phyloP scores from a whole-genome alignment of 2,113 vertebrate genomes.

The Zosterops lateralis region DNA sequence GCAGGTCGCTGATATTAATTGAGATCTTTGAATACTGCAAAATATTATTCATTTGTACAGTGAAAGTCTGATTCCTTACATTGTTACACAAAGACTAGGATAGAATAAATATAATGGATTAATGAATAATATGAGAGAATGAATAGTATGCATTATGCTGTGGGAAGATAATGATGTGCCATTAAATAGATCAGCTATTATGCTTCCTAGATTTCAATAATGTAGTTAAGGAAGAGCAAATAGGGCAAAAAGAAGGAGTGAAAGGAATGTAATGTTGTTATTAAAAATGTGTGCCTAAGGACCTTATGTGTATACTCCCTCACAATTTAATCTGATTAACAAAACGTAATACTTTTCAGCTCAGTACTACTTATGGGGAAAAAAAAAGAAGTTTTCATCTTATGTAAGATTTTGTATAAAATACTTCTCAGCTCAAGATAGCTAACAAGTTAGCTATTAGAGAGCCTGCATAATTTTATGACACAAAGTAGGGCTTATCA shows the following conservation, averaged over 20 bases:
- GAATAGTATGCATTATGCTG: conserved; percentile 30
- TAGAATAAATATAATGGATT: conserved; percentile 45
- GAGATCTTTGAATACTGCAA: not conserved
- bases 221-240: conserved; percentile 18
- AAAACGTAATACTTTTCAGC: conserved; percentile 37
- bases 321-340: conserved; percentile 47
- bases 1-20: conserved; percentile 11
- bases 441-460: conserved; percentile 30
- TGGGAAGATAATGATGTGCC: conserved; percentile 36
- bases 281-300: conserved; percentile 23
- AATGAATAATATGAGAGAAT: conserved; percentile 39
- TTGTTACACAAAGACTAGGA: not conserved
- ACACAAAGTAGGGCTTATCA: conserved; percentile 17
- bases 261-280: conserved; percentile 42
- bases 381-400: not conserved
- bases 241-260: conserved; percentile 18
- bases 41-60: conserved; percentile 8
- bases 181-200: conserved; percentile 48
- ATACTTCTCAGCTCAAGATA: not conserved
- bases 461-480: conserved; percentile 38
- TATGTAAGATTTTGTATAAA: conserved; percentile 1
- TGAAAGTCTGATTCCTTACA: conserved; percentile 34
- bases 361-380: not conserved
- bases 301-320: not conserved
- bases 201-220: conserved; percentile 59